These are phyloP conservation scores for Carpatolechia fugitivella DNA, from an alignment of 2,888 invertebrate species.

Conservation along the genomic window DNA sequence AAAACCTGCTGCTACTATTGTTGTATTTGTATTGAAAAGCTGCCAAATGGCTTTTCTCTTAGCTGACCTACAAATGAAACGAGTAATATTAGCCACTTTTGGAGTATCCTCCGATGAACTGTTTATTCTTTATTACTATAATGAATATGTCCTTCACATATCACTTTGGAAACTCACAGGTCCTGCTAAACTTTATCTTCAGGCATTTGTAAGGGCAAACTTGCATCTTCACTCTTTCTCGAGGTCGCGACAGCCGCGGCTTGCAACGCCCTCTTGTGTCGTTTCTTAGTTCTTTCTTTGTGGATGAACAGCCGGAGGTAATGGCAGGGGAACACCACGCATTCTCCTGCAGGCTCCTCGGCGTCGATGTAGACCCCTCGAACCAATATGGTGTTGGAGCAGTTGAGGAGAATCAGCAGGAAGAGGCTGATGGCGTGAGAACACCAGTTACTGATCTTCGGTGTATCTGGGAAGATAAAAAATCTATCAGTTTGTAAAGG, in stretches of 20 bases:
- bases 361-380: slow-evolving; percentile 94
- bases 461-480: slow-evolving; percentile 77
- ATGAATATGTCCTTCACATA: neutral
- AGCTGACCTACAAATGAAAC: too few relatives aligned
- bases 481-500: neutral
- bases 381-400: slow-evolving; percentile 91
- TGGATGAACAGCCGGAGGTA: slow-evolving; percentile 89
- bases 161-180: neutral
- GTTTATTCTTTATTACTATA: neutral
- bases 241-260: slow-evolving; percentile 38
- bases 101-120: neutral
- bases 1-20: too few relatives aligned
- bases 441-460: slow-evolving; percentile 88
- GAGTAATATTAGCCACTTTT: too few relatives aligned
- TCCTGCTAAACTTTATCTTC: slow-evolving; percentile 62
- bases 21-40: too few relatives aligned
- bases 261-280: slow-evolving; percentile 59
- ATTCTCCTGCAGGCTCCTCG: slow-evolving; percentile 89
- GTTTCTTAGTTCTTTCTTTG: slow-evolving; percentile 82
- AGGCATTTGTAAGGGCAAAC: slow-evolving; percentile 42
- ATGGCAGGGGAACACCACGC: slow-evolving; percentile 90
- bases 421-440: slow-evolving; percentile 87
- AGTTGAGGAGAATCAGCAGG: slow-evolving; percentile 88
- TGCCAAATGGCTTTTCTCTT: too few relatives aligned
- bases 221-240: slow-evolving; percentile 51